Conservation (phyloP, 1,140 invertebrate genomes). For the Ephestia elutella region DNA sequence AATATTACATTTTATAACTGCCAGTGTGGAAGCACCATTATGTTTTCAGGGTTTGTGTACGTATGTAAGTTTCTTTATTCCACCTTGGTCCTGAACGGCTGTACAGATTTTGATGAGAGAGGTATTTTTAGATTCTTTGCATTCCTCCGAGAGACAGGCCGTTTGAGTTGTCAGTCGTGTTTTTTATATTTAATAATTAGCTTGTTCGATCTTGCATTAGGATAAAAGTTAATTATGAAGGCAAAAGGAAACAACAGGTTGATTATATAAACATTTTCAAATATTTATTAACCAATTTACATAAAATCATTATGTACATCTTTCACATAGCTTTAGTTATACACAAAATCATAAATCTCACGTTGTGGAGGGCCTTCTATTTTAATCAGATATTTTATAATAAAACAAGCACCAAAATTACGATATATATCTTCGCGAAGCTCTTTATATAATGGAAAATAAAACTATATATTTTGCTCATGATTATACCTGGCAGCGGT, state of each 20-base stretch:
- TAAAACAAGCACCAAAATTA: constrained; percentile 70
- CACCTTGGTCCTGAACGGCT: too few species aligned
- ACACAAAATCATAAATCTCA: constrained; percentile 66
- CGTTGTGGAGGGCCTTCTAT: constrained; percentile 69
- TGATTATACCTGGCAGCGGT: constrained; percentile 17
- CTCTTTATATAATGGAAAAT: constrained; percentile 47
- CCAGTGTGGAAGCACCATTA: background rate
- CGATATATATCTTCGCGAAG: constrained; percentile 59
- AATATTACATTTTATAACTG: too few species aligned
- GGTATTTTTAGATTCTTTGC: background rate
- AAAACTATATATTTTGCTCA: constrained; percentile 21
- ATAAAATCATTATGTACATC: constrained; percentile 72
- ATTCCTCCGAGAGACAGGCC: too few species aligned
- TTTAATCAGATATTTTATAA: constrained; percentile 58
- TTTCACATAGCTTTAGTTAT: constrained; percentile 68
- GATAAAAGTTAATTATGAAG: background rate
- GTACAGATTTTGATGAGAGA: too few species aligned
- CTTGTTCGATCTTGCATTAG: too few species aligned
- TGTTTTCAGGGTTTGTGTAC: background rate
- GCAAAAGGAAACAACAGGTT: constrained; percentile 43
- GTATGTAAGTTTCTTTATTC: too few species aligned
- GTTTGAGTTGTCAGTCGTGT: too few species aligned
- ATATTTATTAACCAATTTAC: constrained; percentile 75
- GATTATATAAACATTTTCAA: constrained; percentile 74
- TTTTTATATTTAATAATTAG: too few species aligned